A percentile compares a stretch with the other conserved stretches of the same genome.
Conservation (phyloP, 2,888 invertebrate species). For the Choristoneura rosaceana region DNA sequence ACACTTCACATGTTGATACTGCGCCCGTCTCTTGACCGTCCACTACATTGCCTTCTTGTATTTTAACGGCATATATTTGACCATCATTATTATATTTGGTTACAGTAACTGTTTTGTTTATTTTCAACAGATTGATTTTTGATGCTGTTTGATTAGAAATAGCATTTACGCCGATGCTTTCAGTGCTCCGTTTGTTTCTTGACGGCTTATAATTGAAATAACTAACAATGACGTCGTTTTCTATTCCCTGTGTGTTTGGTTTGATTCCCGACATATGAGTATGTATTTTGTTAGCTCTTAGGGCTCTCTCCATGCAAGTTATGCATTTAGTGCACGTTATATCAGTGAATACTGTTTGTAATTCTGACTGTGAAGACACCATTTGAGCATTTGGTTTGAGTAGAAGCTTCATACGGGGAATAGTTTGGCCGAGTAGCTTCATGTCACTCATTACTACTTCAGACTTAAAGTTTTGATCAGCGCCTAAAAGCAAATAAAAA, state of each 20-base stretch:
- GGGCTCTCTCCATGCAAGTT: slow-evolving; percentile 63
- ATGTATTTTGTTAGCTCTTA: slow-evolving; percentile 55
- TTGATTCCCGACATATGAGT: slow-evolving; percentile 41
- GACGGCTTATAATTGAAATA: slow-evolving; percentile 43
- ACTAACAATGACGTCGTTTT: slow-evolving; percentile 50
- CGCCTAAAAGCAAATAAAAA: background rate
- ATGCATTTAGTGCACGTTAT: slow-evolving; percentile 57
- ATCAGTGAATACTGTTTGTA: slow-evolving; percentile 57
- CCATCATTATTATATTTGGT: slow-evolving; percentile 65
- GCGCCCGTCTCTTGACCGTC: slow-evolving; percentile 46
- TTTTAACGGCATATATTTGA: slow-evolving; percentile 65
- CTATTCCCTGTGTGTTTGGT: slow-evolving; percentile 48
- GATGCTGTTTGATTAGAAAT: slow-evolving; percentile 33
- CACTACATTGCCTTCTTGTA: slow-evolving; percentile 58
- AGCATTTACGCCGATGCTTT: slow-evolving; percentile 11
- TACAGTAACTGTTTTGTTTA: slow-evolving; percentile 57
- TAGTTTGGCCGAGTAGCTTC: slow-evolving; percentile 5
- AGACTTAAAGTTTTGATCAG: background rate
- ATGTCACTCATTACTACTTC: background rate
- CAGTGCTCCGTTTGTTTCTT: slow-evolving; percentile 52
- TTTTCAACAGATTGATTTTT: slow-evolving; percentile 52
- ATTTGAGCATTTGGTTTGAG: slow-evolving; percentile 52
- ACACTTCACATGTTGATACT: slow-evolving; percentile 60
- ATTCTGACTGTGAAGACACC: slow-evolving; percentile 48
- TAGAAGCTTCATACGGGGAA: background rate